A percentile compares a stretch with the other conserved stretches of the same genome.
Evolutionary conservation across 2,888 invertebrate genomes (phyloP).

Genomic region (Sinodicranocentrus sp.): DNA sequence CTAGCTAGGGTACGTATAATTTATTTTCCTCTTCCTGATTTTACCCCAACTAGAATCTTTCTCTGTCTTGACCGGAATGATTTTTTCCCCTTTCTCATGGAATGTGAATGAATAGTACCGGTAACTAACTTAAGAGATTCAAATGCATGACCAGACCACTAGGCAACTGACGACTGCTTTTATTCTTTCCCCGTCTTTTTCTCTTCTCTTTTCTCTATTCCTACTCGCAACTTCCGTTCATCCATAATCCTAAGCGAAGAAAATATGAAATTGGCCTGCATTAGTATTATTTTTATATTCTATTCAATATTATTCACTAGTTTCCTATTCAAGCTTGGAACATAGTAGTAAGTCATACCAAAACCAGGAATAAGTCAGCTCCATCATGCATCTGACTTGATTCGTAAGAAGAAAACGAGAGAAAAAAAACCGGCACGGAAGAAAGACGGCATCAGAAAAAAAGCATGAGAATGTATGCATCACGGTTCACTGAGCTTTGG

Average conservation of each 20-base stretch:
- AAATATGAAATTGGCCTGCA: conserved; percentile 63
- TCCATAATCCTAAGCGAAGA: conserved; percentile 47
- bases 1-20: too few relatives aligned
- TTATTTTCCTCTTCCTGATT: conserved; percentile 13
- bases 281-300: conserved; percentile 61
- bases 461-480: conserved; percentile 57
- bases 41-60: conserved; percentile 45
- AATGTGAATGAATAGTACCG: conserved; percentile 60
- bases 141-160: conserved; percentile 37
- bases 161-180: conserved; percentile 18
- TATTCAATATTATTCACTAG: conserved; percentile 58
- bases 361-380: conserved; percentile 60
- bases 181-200: conserved; percentile 44
- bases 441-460: neutral
- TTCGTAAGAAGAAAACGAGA: conserved; percentile 29
- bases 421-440: too few relatives aligned
- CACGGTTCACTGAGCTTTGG: conserved; percentile 62
- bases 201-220: neutral
- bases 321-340: conserved; percentile 11
- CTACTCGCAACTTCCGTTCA: conserved; percentile 51
- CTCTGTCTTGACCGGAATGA: conserved; percentile 53
- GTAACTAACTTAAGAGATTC: conserved; percentile 62
- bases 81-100: conserved; percentile 50
- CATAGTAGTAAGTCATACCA: conserved; percentile 37
- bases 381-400: conserved; percentile 63